Base-by-base conservation (phyloP, 2,888 invertebrate species). In the Cephus nigrinus region DNA sequence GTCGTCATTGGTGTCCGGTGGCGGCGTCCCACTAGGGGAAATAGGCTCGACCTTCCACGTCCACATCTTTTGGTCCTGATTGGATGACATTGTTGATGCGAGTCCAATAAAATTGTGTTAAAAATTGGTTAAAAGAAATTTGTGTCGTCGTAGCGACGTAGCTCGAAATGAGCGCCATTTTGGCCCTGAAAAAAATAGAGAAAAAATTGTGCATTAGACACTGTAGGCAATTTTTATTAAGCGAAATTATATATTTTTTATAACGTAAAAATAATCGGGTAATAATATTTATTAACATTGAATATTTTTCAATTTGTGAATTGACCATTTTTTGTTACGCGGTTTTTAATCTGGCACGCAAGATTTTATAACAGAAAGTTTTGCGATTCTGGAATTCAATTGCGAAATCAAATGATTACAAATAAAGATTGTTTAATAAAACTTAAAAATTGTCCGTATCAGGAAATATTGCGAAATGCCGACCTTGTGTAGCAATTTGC, bases 161-260 rank as follows among this genome's bases (percentile, higher is more conserved):
- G 93, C 93, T 93, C 93, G 93, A 92, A 92, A 92, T 92, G 93
- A 94, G 93, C 94, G 96, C 96, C 96, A 97, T 96, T 91, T 88
- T 95, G 96, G 96, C 96, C 93, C 96, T 97, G 93, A 82, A 94
- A 95, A 23, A 2, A 12, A 11, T 36, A 12, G 15, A 15, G 12
- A 40, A 40, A 55, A 55, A 55, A 55, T 23, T 5, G 4, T 40
- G 15, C 5, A 4, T 40, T 5, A 55, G 23, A 55, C 9, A 55
- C 0, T 9, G 9, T 23, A 55, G 23, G 2, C 1, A 55, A 1
- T 23, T 55, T 1, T 9, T 55, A 23, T 55, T 23, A 2, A 9
- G 2, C 23, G 9, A 9, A 55, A 55, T 23, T 55, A 40, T 40
- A 5, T 40, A 40, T 12, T 5, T 4, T 15, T 40, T 40, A 1